Evolutionary conservation across 2,888 invertebrate genomes (phyloP).

Genomic region (Pseudolycoriella hygida): DNA sequence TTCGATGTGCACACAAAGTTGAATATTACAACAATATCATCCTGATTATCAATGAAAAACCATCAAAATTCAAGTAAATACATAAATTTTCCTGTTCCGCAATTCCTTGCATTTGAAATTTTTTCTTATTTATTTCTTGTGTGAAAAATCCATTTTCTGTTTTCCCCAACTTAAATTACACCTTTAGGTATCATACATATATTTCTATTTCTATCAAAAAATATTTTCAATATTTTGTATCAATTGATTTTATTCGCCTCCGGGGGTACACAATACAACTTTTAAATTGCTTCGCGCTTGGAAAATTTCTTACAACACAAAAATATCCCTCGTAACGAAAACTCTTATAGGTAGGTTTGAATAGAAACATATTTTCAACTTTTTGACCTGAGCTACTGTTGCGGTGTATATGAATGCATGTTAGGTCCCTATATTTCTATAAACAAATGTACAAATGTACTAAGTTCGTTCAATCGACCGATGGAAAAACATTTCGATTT

Average conservation of each 20-base stretch:
- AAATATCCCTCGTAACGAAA: not conserved
- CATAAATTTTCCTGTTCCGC: too few relatives aligned
- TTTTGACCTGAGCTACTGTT: not conserved
- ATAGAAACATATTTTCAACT: not conserved
- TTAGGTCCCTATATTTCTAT: not conserved
- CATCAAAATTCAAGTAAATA: too few relatives aligned
- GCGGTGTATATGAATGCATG: not conserved
- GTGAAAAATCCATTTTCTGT: not conserved
- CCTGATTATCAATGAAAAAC: too few relatives aligned
- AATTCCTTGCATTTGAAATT: not conserved
- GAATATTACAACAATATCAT: too few relatives aligned
- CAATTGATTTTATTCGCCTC: conserved; percentile 6
- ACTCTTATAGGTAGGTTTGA: too few relatives aligned
- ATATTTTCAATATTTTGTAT: conserved; percentile 7
- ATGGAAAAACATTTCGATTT: too few relatives aligned
- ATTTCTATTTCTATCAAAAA: conserved; percentile 4
- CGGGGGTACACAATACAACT: conserved; percentile 6
- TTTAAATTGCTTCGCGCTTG: conserved; percentile 7
- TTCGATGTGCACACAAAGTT: too few relatives aligned
- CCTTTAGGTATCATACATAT: conserved; percentile 1
- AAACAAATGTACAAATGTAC: not conserved
- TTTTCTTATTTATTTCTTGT: not conserved
- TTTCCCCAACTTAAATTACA: not conserved
- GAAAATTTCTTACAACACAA: conserved; percentile 2
- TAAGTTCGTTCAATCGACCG: not conserved